Evolutionary conservation across 2,888 invertebrate genomes (phyloP).

Genomic region (Lasioglossum figueresi): DNA sequence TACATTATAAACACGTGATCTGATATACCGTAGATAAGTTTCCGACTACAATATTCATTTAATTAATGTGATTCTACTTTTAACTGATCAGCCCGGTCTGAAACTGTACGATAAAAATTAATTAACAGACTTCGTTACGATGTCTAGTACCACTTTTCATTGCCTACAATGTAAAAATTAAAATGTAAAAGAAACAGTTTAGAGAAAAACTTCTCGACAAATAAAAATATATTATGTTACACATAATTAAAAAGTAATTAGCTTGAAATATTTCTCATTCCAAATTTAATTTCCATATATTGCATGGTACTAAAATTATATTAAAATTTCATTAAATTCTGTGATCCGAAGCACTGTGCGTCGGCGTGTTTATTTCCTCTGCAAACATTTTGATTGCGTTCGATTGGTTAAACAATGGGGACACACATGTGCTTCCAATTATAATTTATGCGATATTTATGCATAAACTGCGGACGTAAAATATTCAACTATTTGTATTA

Average conservation of each 20-base stretch:
- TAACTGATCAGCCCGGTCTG: neutral
- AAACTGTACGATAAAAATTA: neutral
- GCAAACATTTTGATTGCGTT: neutral
- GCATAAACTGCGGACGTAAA: neutral
- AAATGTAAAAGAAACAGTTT: neutral
- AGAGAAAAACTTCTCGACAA: neutral
- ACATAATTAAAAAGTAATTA: neutral
- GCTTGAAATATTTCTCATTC: neutral
- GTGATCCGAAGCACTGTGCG: neutral
- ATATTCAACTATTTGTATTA: neutral
- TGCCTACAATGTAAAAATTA: neutral
- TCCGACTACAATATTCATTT: neutral
- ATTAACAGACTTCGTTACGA: neutral
- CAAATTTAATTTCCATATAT: neutral
- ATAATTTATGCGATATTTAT: neutral
- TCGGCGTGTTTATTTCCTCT: neutral
- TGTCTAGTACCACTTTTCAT: neutral
- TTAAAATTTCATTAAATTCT: neutral
- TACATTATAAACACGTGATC: neutral
- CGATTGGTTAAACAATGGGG: neutral
- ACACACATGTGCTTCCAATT: neutral
- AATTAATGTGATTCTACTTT: neutral
- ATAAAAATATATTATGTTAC: neutral
- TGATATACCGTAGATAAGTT: neutral
- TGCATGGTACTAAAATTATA: neutral